Evolutionary conservation across 2,797 vertebrate species (phyloP), one percentile per base, ranked within the genome.

Genomic region (Octomys mimax): DNA sequence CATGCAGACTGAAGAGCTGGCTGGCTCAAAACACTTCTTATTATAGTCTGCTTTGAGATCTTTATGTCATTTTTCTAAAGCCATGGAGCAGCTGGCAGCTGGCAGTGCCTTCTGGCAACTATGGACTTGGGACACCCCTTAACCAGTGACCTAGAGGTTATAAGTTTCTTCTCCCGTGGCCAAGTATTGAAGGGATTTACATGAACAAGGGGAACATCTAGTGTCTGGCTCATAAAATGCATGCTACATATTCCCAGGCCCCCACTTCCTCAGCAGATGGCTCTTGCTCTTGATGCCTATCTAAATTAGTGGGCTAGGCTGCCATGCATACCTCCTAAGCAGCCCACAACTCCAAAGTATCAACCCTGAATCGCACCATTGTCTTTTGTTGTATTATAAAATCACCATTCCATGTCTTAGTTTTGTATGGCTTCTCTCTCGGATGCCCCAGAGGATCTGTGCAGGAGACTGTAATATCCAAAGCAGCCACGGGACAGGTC

Each of bases 171-270:
- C 31, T 87, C 92, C 84, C 36, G 54, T 46, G 39, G 84, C 61
- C 31, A 92, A 88, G 59, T 31, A 52, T 85, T 75, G 68, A 96
- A 89, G 52, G 36, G 57, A 57, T 49, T 94, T 94, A 77, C 9
- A 33, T 1, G 36, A 80, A 70, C 0, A 6, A n/a, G 52, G 52
- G 77, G 59, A 28, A 33, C 28, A 79, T 71, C 64, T 22, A 46
- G 78, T 88, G 85, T 92, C 64, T 18, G 36, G 66, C n/a, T 78
- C 71, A 49, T 62, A 80, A 93, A 79, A 68, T 36, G 46, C 52
- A 77, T 0, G 31, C 68, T 39, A 9, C 10, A 1, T 18, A 5
- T 42, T n/a, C 64, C 54, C 39, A 57, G 2, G 26, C n/a, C 18
- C 84, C 52, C 14, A 61, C 54, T 28, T 21, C 24, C 24, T 26